phyloP scores from a whole-genome alignment of 2,888 invertebrate genomes.

The Cataglyphis rosenhaueri region DNA sequence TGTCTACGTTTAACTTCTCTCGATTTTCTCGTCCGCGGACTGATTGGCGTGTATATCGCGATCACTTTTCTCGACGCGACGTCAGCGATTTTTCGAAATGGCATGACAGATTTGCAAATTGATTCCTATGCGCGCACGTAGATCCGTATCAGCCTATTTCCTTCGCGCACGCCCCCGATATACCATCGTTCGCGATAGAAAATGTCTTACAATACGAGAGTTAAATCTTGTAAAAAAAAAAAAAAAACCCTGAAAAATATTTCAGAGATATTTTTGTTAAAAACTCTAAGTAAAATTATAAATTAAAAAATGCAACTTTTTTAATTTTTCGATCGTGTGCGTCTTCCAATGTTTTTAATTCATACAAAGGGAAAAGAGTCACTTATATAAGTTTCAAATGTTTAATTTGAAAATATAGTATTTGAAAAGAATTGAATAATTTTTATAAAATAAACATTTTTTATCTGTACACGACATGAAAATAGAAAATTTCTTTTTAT shows the following conservation, averaged over 20 bases:
- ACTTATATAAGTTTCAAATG: background rate
- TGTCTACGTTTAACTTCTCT: slow-evolving; percentile 5
- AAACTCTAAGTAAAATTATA: background rate
- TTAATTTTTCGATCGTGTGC: background rate
- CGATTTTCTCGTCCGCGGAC: slow-evolving; percentile 15
- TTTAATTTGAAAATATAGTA: background rate
- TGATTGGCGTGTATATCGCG: slow-evolving; percentile 28
- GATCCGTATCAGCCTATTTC: slow-evolving; percentile 42
- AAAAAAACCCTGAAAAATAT: background rate
- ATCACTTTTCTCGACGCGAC: slow-evolving; percentile 29
- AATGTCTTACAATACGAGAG: background rate
- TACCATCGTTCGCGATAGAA: background rate
- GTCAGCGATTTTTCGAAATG: slow-evolving; percentile 36
- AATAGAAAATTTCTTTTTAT: background rate
- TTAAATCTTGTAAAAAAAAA: background rate
- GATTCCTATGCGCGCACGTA: slow-evolving; percentile 28
- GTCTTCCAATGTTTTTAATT: background rate
- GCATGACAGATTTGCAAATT: slow-evolving; percentile 38
- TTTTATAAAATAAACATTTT: background rate
- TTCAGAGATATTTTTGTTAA: background rate
- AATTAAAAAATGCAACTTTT: background rate
- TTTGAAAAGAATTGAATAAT: background rate
- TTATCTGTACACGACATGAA: background rate
- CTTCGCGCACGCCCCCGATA: slow-evolving; percentile 19
- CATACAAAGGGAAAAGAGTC: background rate